These are phyloP conservation scores for Calidris pugnax DNA, from an alignment of 2,113 vertebrate species.

Conservation along the genomic window DNA sequence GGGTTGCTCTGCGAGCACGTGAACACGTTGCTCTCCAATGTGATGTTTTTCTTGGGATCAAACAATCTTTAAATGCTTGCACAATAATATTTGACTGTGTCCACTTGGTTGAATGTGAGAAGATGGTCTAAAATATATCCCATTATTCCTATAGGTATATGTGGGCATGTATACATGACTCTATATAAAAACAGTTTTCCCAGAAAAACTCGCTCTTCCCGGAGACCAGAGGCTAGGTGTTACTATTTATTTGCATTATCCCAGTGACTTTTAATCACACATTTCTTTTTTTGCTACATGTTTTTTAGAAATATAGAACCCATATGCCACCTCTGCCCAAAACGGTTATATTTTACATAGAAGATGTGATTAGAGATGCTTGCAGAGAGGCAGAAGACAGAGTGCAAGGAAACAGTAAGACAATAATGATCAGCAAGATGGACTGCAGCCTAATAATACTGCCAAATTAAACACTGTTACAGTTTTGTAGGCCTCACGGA, in stretches of 20 bases:
- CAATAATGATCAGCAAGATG: not conserved
- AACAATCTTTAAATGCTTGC: slow-evolving; percentile 29
- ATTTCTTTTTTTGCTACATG: not conserved
- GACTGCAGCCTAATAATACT: not conserved
- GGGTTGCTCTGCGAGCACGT: not conserved
- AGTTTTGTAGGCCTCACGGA: not conserved
- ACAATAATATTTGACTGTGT: not conserved
- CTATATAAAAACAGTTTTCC: not conserved
- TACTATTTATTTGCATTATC: not conserved
- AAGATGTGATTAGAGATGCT: not conserved
- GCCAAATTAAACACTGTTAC: not conserved
- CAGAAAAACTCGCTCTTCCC: not conserved
- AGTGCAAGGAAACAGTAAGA: not conserved
- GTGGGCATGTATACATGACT: not conserved
- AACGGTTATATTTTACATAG: not conserved
- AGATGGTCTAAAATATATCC: not conserved
- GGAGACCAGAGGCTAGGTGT: not conserved
- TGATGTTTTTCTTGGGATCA: not conserved
- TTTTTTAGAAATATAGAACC: not conserved
- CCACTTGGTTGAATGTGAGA: not conserved
- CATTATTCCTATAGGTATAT: not conserved
- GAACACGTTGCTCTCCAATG: not conserved
- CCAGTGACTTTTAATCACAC: not conserved
- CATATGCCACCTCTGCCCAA: not conserved
- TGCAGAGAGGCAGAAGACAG: not conserved